Evolutionary conservation across 37 sponge, comb jelly and placozoan genomes (phyloP), one percentile per base, ranked within the genome.

Genomic region (Trichoplax adhaerens): DNA sequence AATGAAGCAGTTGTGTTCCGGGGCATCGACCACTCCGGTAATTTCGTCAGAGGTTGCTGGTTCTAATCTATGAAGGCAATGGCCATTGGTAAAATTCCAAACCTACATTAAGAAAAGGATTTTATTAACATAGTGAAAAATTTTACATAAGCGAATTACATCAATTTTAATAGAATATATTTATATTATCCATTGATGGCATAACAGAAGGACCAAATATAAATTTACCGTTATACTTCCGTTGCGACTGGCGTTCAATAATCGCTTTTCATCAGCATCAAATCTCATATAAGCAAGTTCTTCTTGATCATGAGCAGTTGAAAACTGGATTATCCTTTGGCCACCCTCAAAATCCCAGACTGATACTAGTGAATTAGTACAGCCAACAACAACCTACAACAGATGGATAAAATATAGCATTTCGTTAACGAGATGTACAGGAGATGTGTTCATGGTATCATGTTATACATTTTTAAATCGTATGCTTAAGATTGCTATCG

Each of bases 311-410:
- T 91, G 93, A 58, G 83, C 80, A 55, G 80, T 59, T 29, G 59
- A 68, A 2, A 88, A 62, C 52, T 80, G 72, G 58, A 86, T 65
- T 70, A 84, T 75, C 60, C 73, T 79, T 48, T 70, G 60, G 8
- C 99, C 93, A 55, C 82, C 84, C 53, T 77, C 74, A 57, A 91
- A 70, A 67, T 97, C 90, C 90, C 94, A 97, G 29, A 91, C 80
- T 3, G 66, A 82, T 49, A 97, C 81, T 68, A 76, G 81, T 8
- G 85, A 86, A 47, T 80, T 93, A 65, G 91, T 90, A 80, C 94
- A 83, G 4, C 93, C 94, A 62, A 82, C 81, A 69, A 91, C 74
- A 10, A 88, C 82, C 90, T 88, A 65, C 10, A 46, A 50, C 51
- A n/a, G 61, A 3, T 56, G 29, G 55, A 58, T 50, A 12, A 60